Conservation (phyloP, 2,797 vertebrate genomes). For the Oreortyx pictus region DNA sequence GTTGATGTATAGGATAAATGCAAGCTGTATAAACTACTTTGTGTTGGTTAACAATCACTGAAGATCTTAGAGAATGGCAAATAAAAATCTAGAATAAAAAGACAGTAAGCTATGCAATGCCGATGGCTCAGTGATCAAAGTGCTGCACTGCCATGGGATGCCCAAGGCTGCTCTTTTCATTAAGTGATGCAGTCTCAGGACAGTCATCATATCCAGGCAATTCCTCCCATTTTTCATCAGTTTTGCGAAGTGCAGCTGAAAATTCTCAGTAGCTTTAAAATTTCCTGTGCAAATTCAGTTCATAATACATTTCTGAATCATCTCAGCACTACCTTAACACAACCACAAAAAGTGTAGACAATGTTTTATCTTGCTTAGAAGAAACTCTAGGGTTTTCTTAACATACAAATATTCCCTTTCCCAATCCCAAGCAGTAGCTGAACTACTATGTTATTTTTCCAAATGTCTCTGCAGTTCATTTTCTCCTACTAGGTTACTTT, state of each 20-base stretch:
- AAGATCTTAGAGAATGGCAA: background rate
- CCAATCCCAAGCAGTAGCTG: background rate
- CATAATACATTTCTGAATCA: background rate
- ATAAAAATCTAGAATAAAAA: background rate
- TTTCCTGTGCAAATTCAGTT: background rate
- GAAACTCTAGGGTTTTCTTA: background rate
- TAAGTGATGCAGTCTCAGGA: rapidly evolving
- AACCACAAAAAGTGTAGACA: background rate
- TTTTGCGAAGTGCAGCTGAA: background rate
- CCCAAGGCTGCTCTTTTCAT: background rate
- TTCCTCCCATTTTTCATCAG: background rate
- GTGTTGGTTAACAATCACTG: background rate
- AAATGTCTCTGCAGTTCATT: background rate
- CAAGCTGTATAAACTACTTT: background rate
- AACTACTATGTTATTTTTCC: background rate
- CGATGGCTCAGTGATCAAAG: background rate
- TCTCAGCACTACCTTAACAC: background rate
- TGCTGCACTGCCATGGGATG: background rate
- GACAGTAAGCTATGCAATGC: rapidly evolving
- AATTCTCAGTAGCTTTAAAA: background rate
- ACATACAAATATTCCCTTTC: background rate
- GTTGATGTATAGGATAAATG: background rate
- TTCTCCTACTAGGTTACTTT: background rate
- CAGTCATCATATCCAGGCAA: background rate
- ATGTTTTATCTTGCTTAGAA: background rate